A percentile compares a stretch with the other conserved stretches of the same genome.
These are phyloP conservation scores for Schizotus pectinicornis DNA, from an alignment of 2,888 invertebrate genomes.

Conservation along the genomic window DNA sequence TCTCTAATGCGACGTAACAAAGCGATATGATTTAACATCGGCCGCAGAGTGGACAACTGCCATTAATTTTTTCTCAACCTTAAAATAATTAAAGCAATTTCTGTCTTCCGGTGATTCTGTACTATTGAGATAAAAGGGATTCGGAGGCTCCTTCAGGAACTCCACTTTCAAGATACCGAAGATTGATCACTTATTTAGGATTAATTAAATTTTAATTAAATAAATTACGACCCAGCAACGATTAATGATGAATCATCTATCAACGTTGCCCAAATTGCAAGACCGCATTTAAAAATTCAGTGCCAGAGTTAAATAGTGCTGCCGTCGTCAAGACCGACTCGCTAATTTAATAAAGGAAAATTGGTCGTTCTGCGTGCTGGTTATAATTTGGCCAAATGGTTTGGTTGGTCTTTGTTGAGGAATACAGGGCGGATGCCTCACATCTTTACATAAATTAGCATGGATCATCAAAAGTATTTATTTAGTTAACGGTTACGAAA, in stretches of 20 bases:
- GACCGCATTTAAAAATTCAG: background rate
- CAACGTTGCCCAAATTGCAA: background rate
- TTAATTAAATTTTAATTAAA: conserved; percentile 24
- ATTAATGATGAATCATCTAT: background rate
- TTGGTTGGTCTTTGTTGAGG: conserved; percentile 4
- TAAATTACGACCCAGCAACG: conserved; percentile 6
- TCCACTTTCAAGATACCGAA: background rate
- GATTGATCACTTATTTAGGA: conserved; percentile 11
- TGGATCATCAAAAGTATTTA: conserved; percentile 16
- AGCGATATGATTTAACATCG: background rate
- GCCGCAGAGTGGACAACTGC: conserved; percentile 1
- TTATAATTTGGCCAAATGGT: no score
- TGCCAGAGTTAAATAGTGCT: no score
- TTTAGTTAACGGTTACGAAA: conserved; percentile 19
- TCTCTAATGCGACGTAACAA: conserved; percentile 12
- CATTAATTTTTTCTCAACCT: conserved; percentile 9
- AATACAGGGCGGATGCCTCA: conserved; percentile 12
- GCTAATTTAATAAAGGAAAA: conserved; percentile 10
- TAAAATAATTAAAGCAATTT: conserved; percentile 29
- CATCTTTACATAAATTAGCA: conserved; percentile 22
- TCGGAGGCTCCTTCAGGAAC: background rate
- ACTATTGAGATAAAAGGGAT: conserved; percentile 34
- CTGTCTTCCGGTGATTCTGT: conserved; percentile 31
- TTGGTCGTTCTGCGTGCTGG: no score
- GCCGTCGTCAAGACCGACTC: no score